A percentile compares a stretch with the other conserved stretches of the same genome.
Evolutionary conservation across 2,113 vertebrate species (phyloP).

Genomic region (Limnothrissa miodon): DNA sequence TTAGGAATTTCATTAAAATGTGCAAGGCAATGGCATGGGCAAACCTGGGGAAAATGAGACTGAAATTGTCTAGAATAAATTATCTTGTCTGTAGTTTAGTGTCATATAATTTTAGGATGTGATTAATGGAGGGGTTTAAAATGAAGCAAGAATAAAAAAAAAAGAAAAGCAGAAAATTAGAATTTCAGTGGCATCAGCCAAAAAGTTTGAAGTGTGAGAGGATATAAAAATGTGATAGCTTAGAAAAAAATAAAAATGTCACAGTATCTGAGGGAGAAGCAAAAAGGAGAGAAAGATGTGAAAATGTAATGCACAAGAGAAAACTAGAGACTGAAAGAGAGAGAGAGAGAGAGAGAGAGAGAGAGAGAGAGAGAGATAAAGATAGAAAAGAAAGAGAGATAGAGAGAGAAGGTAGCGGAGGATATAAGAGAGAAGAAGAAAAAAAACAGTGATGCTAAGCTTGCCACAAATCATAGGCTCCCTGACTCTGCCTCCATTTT

Average conservation of each 20-base stretch:
- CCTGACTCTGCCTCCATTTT: constrained; percentile 62
- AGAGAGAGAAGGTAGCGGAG: not conserved
- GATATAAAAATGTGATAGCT: not conserved
- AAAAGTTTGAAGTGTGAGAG: constrained; percentile 35
- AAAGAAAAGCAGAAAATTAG: constrained; percentile 24
- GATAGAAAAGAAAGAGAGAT: not conserved
- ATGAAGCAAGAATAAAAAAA: constrained; percentile 34
- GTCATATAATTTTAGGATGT: not conserved
- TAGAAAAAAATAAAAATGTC: constrained; percentile 19
- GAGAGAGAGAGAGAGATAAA: not conserved
- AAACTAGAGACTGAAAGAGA: not conserved
- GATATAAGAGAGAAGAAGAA: not conserved
- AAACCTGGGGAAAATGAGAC: not conserved
- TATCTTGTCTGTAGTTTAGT: not conserved
- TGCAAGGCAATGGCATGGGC: not conserved
- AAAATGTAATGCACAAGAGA: not conserved
- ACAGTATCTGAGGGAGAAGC: not conserved
- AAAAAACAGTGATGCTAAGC: constrained; percentile 25
- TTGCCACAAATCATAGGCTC: constrained; percentile 62
- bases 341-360: no score
- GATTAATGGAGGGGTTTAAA: constrained; percentile 28
- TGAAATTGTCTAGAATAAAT: not conserved
- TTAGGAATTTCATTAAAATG: not conserved
- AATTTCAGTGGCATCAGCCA: constrained; percentile 18
- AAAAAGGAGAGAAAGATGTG: not conserved